phyloP scores from a whole-genome alignment of 2,888 invertebrate genomes.

The Drosophila paranaensis region DNA sequence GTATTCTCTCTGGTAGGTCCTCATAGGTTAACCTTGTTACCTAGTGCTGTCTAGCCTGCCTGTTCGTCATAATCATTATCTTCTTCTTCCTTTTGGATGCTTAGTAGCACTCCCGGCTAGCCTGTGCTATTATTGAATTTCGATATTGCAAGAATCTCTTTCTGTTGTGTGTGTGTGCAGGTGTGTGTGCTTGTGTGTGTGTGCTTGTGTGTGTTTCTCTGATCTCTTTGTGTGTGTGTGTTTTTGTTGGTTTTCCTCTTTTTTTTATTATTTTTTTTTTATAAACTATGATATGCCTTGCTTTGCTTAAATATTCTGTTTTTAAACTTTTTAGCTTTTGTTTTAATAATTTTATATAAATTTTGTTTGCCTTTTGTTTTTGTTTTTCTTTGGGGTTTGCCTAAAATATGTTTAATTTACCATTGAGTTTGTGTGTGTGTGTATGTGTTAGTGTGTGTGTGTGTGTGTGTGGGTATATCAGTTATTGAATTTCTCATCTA shows the following conservation, averaged over 20 bases:
- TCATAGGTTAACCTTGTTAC: slow-evolving; percentile 35
- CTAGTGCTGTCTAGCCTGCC: slow-evolving; percentile 42
- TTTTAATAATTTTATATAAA: slow-evolving; percentile 63
- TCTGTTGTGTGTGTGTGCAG: slow-evolving; percentile 21
- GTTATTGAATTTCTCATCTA: slow-evolving; percentile 49
- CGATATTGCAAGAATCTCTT: slow-evolving; percentile 20
- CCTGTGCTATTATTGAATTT: slow-evolving; percentile 31
- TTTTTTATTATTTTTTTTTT: slow-evolving; percentile 84
- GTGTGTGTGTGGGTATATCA: slow-evolving; percentile 30
- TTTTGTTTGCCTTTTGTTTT: slow-evolving; percentile 55
- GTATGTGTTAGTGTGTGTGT: slow-evolving; percentile 46
- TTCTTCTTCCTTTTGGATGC: slow-evolving; percentile 5
- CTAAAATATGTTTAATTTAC: slow-evolving; percentile 77
- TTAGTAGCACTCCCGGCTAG: slow-evolving; percentile 21
- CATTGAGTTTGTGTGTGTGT: slow-evolving; percentile 34
- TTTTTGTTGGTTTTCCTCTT: slow-evolving; percentile 21
- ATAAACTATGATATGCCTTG: slow-evolving; percentile 96
- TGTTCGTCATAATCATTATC: neutral
- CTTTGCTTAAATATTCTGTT: slow-evolving; percentile 79
- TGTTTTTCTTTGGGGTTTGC: slow-evolving; percentile 67
- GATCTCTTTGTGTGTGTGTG: slow-evolving; percentile 31
- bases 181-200: slow-evolving; percentile 29
- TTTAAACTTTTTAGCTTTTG: slow-evolving; percentile 60
- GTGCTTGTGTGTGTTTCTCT: slow-evolving; percentile 21
- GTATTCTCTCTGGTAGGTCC: slow-evolving; percentile 24